phyloP scores from a whole-genome alignment of 2,888 invertebrate genomes.

The Trachelus troglodyta region DNA sequence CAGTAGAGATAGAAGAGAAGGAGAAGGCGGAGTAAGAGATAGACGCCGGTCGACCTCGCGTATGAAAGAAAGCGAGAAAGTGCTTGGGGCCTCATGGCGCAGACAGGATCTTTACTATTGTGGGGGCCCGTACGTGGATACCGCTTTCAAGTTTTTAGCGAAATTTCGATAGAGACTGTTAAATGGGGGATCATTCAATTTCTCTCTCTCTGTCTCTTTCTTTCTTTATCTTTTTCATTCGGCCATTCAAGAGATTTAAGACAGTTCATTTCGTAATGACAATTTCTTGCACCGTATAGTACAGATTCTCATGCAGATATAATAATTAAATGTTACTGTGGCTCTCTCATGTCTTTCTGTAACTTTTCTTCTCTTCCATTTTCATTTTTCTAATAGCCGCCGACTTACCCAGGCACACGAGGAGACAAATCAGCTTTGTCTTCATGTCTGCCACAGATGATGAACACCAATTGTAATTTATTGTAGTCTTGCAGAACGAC shows the following conservation, averaged over 20 bases:
- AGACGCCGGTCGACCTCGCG: constrained; percentile 56
- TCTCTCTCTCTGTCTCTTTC: neutral
- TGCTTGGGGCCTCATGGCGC: constrained; percentile 27
- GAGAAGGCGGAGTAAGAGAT: constrained; percentile 13
- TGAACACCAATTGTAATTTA: neutral
- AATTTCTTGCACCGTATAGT: neutral
- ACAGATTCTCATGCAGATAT: neutral
- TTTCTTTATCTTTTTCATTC: neutral
- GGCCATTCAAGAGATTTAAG: neutral
- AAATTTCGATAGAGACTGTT: neutral
- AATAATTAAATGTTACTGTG: neutral
- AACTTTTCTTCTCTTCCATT: neutral
- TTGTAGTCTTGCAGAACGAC: neutral
- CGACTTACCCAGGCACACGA: constrained; percentile 55
- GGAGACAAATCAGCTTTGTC: constrained; percentile 49
- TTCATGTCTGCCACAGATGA: constrained; percentile 41
- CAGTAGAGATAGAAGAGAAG: neutral
- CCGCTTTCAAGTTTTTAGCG: constrained; percentile 36
- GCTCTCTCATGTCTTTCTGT: neutral
- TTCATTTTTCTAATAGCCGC: neutral
- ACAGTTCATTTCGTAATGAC: neutral
- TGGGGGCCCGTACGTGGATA: constrained; percentile 18
- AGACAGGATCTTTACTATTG: constrained; percentile 24
- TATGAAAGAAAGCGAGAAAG: constrained; percentile 62
- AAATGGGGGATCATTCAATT: neutral